These are phyloP conservation scores for Drosophila demipolita DNA, from an alignment of 2,888 invertebrate genomes.

Conservation along the genomic window DNA sequence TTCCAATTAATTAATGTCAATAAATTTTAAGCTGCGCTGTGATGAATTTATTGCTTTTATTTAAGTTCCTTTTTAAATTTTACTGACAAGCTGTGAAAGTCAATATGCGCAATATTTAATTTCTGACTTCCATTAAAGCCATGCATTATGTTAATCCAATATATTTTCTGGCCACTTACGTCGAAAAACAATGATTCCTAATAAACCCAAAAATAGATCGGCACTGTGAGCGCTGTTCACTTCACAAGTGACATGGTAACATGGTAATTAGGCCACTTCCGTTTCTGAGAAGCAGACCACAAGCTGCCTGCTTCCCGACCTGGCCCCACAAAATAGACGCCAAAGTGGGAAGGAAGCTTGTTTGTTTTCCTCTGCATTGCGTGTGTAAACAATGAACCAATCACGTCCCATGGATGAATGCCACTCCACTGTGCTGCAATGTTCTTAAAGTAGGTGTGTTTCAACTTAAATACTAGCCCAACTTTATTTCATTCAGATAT, in stretches of 20 bases:
- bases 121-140: neutral
- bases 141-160: neutral
- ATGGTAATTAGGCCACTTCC: slow-evolving; percentile 6
- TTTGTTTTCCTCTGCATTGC: neutral
- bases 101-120: neutral
- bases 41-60: neutral
- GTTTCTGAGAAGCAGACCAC: neutral
- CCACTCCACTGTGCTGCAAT: neutral
- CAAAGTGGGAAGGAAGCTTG: neutral
- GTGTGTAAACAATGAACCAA: slow-evolving; percentile 9
- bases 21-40: neutral
- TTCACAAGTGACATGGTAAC: slow-evolving; percentile 2
- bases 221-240: neutral
- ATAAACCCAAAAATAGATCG: slow-evolving; percentile 1
- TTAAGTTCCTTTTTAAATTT: neutral
- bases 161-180: neutral
- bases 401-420: neutral
- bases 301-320: too few relatives aligned
- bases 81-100: neutral
- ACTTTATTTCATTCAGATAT: neutral
- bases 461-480: neutral
- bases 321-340: neutral
- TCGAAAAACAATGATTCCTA: neutral
- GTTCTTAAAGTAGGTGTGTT: neutral
- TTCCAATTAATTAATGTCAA: neutral